Percentiles rank a stretch among this genome's conserved stretches.
phyloP scores from a whole-genome alignment of 1,140 invertebrate genomes.

The Phocides pigmalion region DNA sequence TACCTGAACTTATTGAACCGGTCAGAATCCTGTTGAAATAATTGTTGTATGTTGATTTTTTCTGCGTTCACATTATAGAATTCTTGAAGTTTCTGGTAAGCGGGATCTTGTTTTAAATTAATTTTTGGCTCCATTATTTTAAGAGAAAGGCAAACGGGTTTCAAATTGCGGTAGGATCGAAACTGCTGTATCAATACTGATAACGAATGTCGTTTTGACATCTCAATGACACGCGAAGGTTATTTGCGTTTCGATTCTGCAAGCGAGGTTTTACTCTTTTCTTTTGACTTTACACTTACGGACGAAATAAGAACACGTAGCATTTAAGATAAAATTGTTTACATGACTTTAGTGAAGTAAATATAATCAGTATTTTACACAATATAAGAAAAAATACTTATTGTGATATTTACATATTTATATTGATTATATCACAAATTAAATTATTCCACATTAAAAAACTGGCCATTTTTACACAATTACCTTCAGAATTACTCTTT shows the following conservation, averaged over 20 bases:
- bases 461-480: too few species aligned
- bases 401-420: too few species aligned
- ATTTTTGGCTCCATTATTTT: conserved; percentile 74
- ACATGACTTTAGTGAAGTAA: too few species aligned
- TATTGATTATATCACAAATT: too few species aligned
- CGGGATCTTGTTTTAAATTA: conserved; percentile 86
- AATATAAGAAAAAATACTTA: too few species aligned
- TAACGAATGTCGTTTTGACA: conserved; percentile 76
- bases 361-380: too few species aligned
- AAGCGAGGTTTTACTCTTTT: too few species aligned
- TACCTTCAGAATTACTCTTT: too few species aligned
- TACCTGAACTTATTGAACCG: conserved; percentile 94
- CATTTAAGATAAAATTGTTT: too few species aligned
- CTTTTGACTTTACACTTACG: too few species aligned
- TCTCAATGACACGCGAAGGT: conserved; percentile 80
- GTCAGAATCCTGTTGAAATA: conserved; percentile 90
- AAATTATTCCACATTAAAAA: too few species aligned
- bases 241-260: conserved; percentile 66
- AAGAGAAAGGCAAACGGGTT: conserved; percentile 47
- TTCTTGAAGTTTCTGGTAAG: conserved; percentile 89
- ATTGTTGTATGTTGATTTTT: conserved; percentile 90
- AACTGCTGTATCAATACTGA: conserved; percentile 65
- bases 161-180: conserved; percentile 36
- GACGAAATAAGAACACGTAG: too few species aligned
- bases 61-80: conserved; percentile 87